phyloP scores from a whole-genome alignment of 2,888 invertebrate genomes.

The Taphrorychus bicolor region DNA sequence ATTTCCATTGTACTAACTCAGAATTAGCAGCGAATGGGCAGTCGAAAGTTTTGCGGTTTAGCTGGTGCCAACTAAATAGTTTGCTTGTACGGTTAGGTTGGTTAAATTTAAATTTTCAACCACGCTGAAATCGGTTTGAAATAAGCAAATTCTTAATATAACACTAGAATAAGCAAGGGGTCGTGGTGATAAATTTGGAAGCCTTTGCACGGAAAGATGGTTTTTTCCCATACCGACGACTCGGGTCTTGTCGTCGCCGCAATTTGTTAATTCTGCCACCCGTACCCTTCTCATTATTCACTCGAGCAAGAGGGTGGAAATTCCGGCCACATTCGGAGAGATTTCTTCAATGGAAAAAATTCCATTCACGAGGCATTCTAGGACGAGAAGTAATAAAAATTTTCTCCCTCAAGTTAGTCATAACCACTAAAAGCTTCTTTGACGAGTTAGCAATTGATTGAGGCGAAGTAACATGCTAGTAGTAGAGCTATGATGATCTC shows the following conservation, averaged over 20 bases:
- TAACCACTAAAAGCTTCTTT: too few species aligned
- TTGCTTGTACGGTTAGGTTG: background rate
- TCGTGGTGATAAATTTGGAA: background rate
- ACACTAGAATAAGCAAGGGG: too few species aligned
- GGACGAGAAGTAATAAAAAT: background rate
- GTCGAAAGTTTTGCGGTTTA: background rate
- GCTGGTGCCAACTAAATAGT: background rate
- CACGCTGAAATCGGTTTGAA: too few species aligned
- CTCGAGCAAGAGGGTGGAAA: constrained; percentile 18
- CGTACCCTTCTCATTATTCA: constrained; percentile 26
- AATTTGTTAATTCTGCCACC: constrained; percentile 30
- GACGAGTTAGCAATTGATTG: too few species aligned
- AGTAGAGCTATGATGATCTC: too few species aligned
- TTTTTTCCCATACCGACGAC: constrained; percentile 15
- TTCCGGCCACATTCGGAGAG: constrained; percentile 11
- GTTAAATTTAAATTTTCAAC: too few species aligned
- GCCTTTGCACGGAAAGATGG: background rate
- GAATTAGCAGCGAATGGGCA: background rate
- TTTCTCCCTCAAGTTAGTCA: background rate
- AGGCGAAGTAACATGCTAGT: too few species aligned
- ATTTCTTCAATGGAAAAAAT: constrained; percentile 15
- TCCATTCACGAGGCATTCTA: background rate
- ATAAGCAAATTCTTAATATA: too few species aligned
- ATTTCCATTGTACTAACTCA: background rate
- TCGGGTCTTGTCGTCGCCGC: constrained; percentile 25